Percentiles rank a stretch among this genome's conserved stretches.
Conservation (phyloP, 2,888 invertebrate species). For the Zeuzera pyrina region DNA sequence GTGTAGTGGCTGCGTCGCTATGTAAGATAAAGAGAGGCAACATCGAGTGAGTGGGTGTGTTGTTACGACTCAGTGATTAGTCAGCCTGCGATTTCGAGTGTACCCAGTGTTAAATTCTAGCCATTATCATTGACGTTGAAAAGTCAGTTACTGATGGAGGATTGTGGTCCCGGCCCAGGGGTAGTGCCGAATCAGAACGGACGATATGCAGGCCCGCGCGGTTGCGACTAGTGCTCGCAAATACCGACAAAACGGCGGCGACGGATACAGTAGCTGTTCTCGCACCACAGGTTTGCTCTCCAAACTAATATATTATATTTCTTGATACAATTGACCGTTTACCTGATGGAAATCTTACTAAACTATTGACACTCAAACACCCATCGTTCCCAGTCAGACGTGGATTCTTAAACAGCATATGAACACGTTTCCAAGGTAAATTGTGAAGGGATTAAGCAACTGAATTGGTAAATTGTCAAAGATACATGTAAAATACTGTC, state of each 20-base stretch:
- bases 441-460: constrained; percentile 43
- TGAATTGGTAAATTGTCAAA: constrained; percentile 23
- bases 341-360: no score
- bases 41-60: constrained; percentile 55
- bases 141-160: constrained; percentile 58
- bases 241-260: constrained; percentile 61
- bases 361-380: neutral
- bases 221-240: constrained; percentile 43
- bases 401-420: constrained; percentile 11
- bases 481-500: constrained; percentile 17
- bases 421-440: constrained; percentile 43
- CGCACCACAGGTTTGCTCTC: constrained; percentile 54
- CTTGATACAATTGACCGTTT: no score
- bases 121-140: constrained; percentile 31
- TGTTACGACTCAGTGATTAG: constrained; percentile 52
- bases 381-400: no score
- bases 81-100: constrained; percentile 34
- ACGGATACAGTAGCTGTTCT: constrained; percentile 48
- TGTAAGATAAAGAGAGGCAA: constrained; percentile 44
- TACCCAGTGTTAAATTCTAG: constrained; percentile 44
- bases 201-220: constrained; percentile 54
- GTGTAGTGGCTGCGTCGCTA: constrained; percentile 43
- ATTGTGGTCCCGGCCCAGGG: constrained; percentile 33
- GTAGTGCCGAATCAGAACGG: constrained; percentile 38
- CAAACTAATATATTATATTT: no score